Base-by-base conservation (phyloP, 2,797 vertebrate species). In the Nyctibius grandis region DNA sequence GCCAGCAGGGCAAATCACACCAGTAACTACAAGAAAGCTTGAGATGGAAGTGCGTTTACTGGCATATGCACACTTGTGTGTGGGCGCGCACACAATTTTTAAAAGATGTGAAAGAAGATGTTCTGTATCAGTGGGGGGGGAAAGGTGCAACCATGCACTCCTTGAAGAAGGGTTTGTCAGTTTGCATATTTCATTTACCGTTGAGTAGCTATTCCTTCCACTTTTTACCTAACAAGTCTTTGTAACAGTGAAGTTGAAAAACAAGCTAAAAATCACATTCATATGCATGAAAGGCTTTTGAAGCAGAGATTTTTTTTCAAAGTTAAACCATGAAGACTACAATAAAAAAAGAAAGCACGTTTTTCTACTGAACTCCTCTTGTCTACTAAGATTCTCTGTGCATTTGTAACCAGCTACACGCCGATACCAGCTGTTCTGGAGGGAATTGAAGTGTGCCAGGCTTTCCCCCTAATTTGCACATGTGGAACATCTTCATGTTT, bases 391-490 rank as follows among this genome's bases (percentile, higher is more conserved):
- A 42, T 44, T 87, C 61, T 89, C 56, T 31, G 9, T 67, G 73
- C 70, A 26, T 96, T 97, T 85, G n/a, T 79, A 89, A 87, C 63
- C 36, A 82, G 45, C 50, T 85, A 59, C 61, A 34, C 33, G 19
- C 34, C 19, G 34, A 48, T 68, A 29, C 50, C 68, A 74, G 54
- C 70, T 87, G 65, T 73, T 81, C 85, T 65, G 68, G 69, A 74
- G 22, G 56, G 70, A 89, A 47, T 8, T 47, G 69, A 67, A 72
- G 54, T 33, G 38, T 91, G 63, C 64, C 85, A 91, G 84, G 50
- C 44, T 74, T 96, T 44, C 28, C 18, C n/a, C 91, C 36, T 96
- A 65, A 72, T 60, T 72, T 92, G 83, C 88, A 91, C 74, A 77
- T 36, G 29, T 64, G 38, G 72, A 85, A 85, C 57, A 47, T 88